Base-by-base conservation (phyloP, 2,888 invertebrate species). In the Nemurella pictetii region DNA sequence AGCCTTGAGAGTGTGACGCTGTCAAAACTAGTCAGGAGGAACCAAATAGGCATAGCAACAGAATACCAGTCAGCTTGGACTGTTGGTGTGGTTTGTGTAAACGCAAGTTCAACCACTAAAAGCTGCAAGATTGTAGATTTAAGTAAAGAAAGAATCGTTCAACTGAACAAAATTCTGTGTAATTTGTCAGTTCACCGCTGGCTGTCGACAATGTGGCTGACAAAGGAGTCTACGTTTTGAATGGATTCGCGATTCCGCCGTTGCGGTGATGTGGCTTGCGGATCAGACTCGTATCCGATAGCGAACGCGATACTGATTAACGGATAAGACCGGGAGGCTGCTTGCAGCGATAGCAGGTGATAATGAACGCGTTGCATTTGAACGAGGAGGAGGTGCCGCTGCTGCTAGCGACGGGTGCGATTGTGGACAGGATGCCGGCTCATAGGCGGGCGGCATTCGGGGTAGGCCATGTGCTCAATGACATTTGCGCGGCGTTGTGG, bases 401-500 rank as follows among this genome's bases (percentile, higher is more conserved):
- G 20, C 55, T 55, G 55, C 9, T 55, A 7, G 55, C 12, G 20
- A 2, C 55, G 55, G 55, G 5, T 1, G 55, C 12, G 55, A 12
- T 12, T 55, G 55, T 12, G 15, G n/a, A 82, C 72, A 82, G 28
- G 72, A 29, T 86, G 72, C 4, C 85, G 5, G 36, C 73, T 30
- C 3, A n/a, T 0, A 82, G 78, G 30, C 83, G 80, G 15, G 80
- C 83, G 2, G 85, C 86, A 20, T 87, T 84, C 83, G 86, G 85
- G 15, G 35, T 91, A 83, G 91, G 91, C 35, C 91, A 91, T 78
- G 88, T 92, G 84, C 91, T 91, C 87, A 91, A 91, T 86, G 92
- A 92, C 83, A 87, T 90, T 91, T 80, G 89, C 90, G 91, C 92
- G 3, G 91, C 91, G 72, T 91, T 91, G 90, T 91, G 91, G 91